Conservation (phyloP, 2,888 invertebrate species). For the Epinotia bilunana region DNA sequence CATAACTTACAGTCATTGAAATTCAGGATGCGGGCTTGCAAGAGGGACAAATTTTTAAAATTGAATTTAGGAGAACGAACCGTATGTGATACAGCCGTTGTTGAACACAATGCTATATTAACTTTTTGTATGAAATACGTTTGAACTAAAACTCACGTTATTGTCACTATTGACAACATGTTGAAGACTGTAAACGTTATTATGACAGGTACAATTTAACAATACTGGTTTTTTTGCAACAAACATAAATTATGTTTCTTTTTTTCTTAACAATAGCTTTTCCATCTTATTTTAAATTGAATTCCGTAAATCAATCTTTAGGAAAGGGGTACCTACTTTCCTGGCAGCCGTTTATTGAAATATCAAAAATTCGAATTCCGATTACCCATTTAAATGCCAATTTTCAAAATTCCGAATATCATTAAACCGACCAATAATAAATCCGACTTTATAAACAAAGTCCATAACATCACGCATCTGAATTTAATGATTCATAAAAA, state of each 20-base stretch:
- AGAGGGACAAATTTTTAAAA: constrained; percentile 80
- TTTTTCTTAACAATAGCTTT: not conserved
- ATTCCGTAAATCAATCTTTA: not conserved
- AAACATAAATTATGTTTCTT: not conserved
- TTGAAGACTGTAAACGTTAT: too few species aligned
- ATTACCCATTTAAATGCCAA: too few species aligned
- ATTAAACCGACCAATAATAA: too few species aligned
- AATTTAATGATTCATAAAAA: too few species aligned
- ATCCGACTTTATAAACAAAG: too few species aligned
- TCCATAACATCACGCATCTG: too few species aligned
- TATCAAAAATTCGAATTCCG: too few species aligned
- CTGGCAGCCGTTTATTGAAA: too few species aligned
- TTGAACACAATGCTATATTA: constrained; percentile 50
- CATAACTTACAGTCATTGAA: constrained; percentile 72
- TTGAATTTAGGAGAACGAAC: constrained; percentile 74
- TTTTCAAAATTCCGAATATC: too few species aligned
- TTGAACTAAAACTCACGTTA: not conserved
- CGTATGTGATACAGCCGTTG: constrained; percentile 62
- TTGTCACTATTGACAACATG: not conserved
- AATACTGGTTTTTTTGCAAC: not conserved
- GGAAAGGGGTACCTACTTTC: too few species aligned
- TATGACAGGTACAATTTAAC: not conserved
- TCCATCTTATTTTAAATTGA: not conserved
- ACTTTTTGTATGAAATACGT: not conserved
- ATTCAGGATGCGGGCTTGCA: constrained; percentile 68